Base-by-base conservation (phyloP, 2,797 vertebrate genomes). In the Sardinella longiceps region DNA sequence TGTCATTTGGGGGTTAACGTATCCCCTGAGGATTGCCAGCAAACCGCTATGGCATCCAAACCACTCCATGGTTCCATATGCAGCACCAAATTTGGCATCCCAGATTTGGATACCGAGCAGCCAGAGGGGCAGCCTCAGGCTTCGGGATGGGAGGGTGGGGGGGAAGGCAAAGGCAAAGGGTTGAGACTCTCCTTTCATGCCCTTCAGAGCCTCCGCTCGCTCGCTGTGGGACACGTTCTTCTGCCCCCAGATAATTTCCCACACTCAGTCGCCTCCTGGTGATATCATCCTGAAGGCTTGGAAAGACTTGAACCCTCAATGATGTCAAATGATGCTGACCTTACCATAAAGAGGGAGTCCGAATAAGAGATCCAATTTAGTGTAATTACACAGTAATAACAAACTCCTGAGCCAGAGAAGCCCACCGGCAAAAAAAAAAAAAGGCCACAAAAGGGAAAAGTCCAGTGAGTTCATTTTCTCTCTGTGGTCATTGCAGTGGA, bases 301-400 rank as follows among this genome's bases (percentile, higher is more conserved):
- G 70, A 43, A 77, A 77, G 20, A 77, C 70, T 39, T 20, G 70
- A 77, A 23, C 70, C 37, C 37, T 77, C 18, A 18, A 77, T 18
- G 37, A 37, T 74, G 33, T 18, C 66, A 74, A 74, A 74, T 63
- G 60, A 33, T 70, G 63, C 63, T 70, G 63, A 70, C 63, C 28
- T 33, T 70, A 70, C 63, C 63, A 66, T 66, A 66, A 70, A 37
- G 63, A 70, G 63, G 63, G 63, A 66, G 56, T 25, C 63, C 6
- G 63, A 70, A 25, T 60, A 14, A 37, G 70, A 77, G 12, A 18
- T 80, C 58, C 66, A 30, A 48, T 81, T 81, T 43, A 46, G 37
- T 58, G 23, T 81, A 46, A 37, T 28, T 58, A 25, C 51, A 84
- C 39, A 37, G 53, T 66, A 48, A 37, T 50, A 80, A 63, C 25